Percentiles rank a stretch among this genome's conserved stretches.
phyloP scores from a whole-genome alignment of 2,888 invertebrate genomes.

The Parnassius orleans region DNA sequence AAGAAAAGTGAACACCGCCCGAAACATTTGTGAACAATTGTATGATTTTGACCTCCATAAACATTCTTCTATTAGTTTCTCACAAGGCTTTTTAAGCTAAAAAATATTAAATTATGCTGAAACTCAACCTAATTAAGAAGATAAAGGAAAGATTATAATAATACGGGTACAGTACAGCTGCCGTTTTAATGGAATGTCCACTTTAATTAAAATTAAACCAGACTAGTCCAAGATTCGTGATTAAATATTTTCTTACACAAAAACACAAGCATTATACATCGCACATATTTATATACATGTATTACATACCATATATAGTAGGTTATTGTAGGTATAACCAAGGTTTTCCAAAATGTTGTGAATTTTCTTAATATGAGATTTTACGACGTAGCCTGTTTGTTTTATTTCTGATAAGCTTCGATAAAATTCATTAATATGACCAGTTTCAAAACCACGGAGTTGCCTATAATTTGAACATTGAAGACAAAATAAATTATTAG shows the following conservation, averaged over 20 bases:
- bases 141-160: too few species aligned
- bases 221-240: too few species aligned
- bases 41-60: slow-evolving; percentile 53
- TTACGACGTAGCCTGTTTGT: slow-evolving; percentile 38
- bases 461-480: slow-evolving; percentile 35
- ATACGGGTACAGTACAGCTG: too few species aligned
- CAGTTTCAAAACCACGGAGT: slow-evolving; percentile 49
- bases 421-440: slow-evolving; percentile 53
- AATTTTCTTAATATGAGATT: slow-evolving; percentile 50
- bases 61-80: slow-evolving; percentile 48
- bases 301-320: slow-evolving; percentile 46
- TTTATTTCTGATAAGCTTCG: slow-evolving; percentile 47
- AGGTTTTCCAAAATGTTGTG: slow-evolving; percentile 54
- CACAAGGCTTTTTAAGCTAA: slow-evolving; percentile 61
- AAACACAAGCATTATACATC: too few species aligned
- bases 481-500: too few species aligned
- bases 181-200: too few species aligned
- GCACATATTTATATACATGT: too few species aligned
- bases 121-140: too few species aligned
- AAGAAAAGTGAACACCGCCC: slow-evolving; percentile 44
- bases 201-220: too few species aligned
- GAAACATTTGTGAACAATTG: slow-evolving; percentile 59
- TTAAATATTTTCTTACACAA: too few species aligned
- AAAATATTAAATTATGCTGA: slow-evolving; percentile 22
- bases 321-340: slow-evolving; percentile 43